Base-by-base conservation (phyloP, 2,888 invertebrate species). In the Melanchra persicariae region DNA sequence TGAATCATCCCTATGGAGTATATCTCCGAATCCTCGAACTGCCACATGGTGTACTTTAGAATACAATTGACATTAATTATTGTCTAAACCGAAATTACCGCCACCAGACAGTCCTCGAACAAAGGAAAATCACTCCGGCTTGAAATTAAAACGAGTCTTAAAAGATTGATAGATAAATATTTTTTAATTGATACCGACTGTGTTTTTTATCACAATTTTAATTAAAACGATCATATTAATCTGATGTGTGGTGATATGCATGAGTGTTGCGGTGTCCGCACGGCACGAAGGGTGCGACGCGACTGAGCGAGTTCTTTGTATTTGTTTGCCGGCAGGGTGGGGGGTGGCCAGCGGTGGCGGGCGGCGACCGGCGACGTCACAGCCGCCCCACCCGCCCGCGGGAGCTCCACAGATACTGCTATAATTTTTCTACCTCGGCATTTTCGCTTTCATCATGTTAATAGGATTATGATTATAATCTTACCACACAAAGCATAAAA, bases 1-100 rank as follows among this genome's bases (percentile, higher is more conserved):
- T 97, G 97, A 83, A 94, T 97, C 98, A 98, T 98, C 92, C 98
- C 98, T 92, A 98, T 98, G 88, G 98, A 98, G 93, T 97, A 98
- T 92, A 98, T 98, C 96, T 98, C 98, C 79, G 97, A 96, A 85
- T 97, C 97, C 87, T 97, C 97, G 81, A 97, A 96, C 90, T 97
- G 97, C 97, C 97, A 97, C 97, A 97, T 97, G 85, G 84, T 91
- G 72, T 54, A 74, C 49, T 74, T 85, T 77, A 78, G 17, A 74
- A 49, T 75, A 58, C 77, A 74, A 81, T 70, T 74, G 74, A 71
- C 82, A 81, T 81, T 77, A 77, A 85, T 72, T 75, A 81, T n/a
- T n/a, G n/a, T 78, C 72, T 68, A 70, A 78, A 78, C 77, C 76
- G 77, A 80, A 69, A 54, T 65, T 81, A 69, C 79, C 67, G 76